A percentile compares a stretch with the other conserved stretches of the same genome.
Evolutionary conservation across 2,113 vertebrate species (phyloP).

Genomic region (Pedetes capensis): DNA sequence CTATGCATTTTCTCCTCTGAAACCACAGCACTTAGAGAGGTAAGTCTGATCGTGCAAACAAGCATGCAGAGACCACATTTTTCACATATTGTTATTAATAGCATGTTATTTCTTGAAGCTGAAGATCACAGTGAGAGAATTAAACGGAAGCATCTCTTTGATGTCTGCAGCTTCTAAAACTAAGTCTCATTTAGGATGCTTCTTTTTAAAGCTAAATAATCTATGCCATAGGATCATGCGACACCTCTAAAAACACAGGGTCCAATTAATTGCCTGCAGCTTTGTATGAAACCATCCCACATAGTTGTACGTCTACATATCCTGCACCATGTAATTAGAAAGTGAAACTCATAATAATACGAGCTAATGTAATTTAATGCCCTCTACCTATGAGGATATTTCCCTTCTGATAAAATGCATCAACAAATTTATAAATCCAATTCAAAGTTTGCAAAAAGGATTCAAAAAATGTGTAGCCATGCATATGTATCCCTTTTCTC

Average conservation of each 20-base stretch:
- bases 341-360: background rate
- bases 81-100: background rate
- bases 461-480: background rate
- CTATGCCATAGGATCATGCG: background rate
- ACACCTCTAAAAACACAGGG: background rate
- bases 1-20: background rate
- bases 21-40: background rate
- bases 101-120: background rate
- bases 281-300: background rate
- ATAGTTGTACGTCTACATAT: background rate
- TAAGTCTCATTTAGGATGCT: background rate
- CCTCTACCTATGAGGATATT: background rate
- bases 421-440: background rate
- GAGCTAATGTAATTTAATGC: background rate
- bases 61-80: background rate
- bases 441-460: background rate
- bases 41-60: background rate
- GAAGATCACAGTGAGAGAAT: slow-evolving; percentile 19
- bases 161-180: slow-evolving; percentile 30
- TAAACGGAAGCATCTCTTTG: slow-evolving; percentile 27
- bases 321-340: background rate
- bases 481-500: background rate
- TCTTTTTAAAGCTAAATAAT: slow-evolving; percentile 26
- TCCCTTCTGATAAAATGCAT: background rate
- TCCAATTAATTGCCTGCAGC: background rate